A percentile compares a stretch with the other conserved stretches of the same genome.
These are phyloP conservation scores for Meriones psammophilus DNA, from an alignment of 2,797 vertebrate genomes.

Conservation along the genomic window DNA sequence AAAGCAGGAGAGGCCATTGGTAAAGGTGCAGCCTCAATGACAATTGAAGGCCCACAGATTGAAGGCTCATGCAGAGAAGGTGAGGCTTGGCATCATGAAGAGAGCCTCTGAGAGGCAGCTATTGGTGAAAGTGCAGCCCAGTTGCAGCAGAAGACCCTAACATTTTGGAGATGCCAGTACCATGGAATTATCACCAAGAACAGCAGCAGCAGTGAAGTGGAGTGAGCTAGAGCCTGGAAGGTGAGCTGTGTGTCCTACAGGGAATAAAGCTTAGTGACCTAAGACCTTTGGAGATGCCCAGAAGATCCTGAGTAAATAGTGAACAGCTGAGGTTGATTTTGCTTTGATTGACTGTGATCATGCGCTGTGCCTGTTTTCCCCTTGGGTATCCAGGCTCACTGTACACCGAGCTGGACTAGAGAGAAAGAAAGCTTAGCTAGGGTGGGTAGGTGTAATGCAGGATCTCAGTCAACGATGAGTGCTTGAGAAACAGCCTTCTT, in stretches of 20 bases:
- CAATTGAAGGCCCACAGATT: neutral
- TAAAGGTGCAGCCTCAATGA: neutral
- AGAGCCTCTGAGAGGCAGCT: neutral
- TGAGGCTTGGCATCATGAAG: neutral
- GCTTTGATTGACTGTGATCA: neutral
- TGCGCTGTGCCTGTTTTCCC: neutral
- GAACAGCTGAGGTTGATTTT: neutral
- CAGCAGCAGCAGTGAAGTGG: neutral
- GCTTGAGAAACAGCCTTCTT: too few relatives aligned
- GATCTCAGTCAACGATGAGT: too few relatives aligned
- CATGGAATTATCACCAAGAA: neutral
- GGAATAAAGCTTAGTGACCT: neutral
- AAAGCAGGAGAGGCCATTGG: neutral
- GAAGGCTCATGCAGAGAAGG: neutral
- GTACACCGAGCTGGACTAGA: too few relatives aligned
- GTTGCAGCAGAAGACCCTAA: neutral
- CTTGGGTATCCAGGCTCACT: too few relatives aligned
- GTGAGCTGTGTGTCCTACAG: neutral
- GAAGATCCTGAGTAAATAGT: neutral
- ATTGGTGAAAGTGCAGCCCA: neutral
- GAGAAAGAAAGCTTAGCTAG: too few relatives aligned
- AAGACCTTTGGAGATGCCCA: neutral
- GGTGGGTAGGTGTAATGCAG: too few relatives aligned
- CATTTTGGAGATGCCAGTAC: neutral
- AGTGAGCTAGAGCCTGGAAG: neutral